Base-by-base conservation (phyloP, 2,113 vertebrate genomes). In the Phyllostomus hastatus region DNA sequence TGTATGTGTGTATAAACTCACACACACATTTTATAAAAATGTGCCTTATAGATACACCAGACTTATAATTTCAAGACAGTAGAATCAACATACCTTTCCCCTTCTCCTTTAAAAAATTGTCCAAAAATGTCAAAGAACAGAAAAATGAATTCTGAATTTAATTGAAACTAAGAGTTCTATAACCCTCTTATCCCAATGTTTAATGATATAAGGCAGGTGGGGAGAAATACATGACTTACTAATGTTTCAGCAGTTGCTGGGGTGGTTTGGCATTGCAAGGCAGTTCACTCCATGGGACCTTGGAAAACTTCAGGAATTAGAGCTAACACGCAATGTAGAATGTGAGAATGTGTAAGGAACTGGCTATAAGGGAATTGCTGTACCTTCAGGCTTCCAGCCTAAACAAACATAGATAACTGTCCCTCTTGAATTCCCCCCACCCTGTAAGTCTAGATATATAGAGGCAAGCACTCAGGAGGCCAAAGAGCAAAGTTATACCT, bases 61-160 rank as follows among this genome's bases (percentile, higher is more conserved):
- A 82, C 20, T 83, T 38, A 67, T 0, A 82, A 48, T 79, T 79
- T 88, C 5, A 43, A 81, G 78, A 70, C 5, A 54, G 17, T 54
- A 69, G 28, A 78, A 6, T 80, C 50, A 80, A 26, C 10, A 22
- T 48, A n/a, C 61, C 20, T 82, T 82, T 52, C 31, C 15, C 4
- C 0, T 19, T 72, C 4, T 52, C 12, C 19, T 88, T 90, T 28
- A 75, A 75, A 75, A 94, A 64, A 31, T 2, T 69, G 64, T 83
- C 14, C n/a, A 10, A 48, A 57, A n/a, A 4, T 4, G 52, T 78
- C 35, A 93, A 93, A 88, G 10, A 78, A 75, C 0, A 66, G 4
- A 93, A 70, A 79, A 66, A 84, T 7, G 3, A 91, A 43, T 35
- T 78, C 20, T 84, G 20, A 83, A 66, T 66, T 91, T 28, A 66